Evolutionary conservation across 2,113 vertebrate genomes (phyloP), one percentile per base, ranked within the genome.

Genomic region (Malurus melanocephalus): DNA sequence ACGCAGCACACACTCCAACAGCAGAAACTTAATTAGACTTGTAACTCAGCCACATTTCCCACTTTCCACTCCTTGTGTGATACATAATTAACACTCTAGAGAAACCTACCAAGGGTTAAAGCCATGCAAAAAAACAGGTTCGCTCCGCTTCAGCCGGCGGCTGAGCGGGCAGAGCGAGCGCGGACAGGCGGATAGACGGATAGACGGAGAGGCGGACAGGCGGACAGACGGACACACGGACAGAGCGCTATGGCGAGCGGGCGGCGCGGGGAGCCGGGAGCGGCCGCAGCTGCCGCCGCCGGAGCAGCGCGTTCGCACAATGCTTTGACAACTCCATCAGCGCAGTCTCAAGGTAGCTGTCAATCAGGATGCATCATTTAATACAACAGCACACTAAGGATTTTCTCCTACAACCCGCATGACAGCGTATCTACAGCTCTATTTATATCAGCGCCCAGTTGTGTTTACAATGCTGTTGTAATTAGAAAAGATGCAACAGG

Each of bases 251-350:
- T 35, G 35, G 35, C 35, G 65, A 22, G 42, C 42, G 14, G 66
- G 88, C 56, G 40, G 95, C 32, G 76, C 38, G 38, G 46, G 75
- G 61, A 53, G 46, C 28, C 56, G 56, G 69, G 7, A 16, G 69
- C 30, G 40, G 82, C 46, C 85, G 73, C 98, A 97, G 98, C 98
- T 97, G 98, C 97, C 94, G 96, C 77, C 93, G 94, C 91, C 72
- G 94, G 93, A 97, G 97, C 97, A 93, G 98, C 95, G 98, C 96
- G 97, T 95, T 95, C 96, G 97, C 98, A 94, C 87, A 95, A 94
- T 23, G 97, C 98, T 91, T 97, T 99, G 98, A 99, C 98, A 98
- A 98, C 99, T 99, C 99, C 99, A 99, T 99, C 99, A 98, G 98
- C 95, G 93, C 96, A 96, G 98, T 99, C 99, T 99, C 98, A 98